Evolutionary conservation across 2,797 vertebrate species (phyloP).

Genomic region (Amazona finschi): DNA sequence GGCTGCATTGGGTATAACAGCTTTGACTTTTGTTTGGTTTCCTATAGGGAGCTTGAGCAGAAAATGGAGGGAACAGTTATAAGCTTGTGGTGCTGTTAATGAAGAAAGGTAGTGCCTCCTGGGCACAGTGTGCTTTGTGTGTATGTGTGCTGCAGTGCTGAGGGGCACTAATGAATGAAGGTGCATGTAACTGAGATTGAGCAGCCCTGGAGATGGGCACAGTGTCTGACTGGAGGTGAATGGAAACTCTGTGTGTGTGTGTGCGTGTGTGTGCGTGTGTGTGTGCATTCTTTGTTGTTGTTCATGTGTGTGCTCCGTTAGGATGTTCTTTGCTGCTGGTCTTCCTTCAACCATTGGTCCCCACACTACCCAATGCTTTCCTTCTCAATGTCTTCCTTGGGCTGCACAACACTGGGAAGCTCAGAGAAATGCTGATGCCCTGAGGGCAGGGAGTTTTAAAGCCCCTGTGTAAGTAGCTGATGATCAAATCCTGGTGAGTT

Average conservation of each 20-base stretch:
- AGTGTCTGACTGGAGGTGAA: not conserved
- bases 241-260: not conserved
- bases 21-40: not conserved
- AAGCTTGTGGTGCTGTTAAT: not conserved
- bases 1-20: not conserved
- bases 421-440: not conserved
- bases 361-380: not conserved
- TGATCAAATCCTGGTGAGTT: not conserved
- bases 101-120: not conserved
- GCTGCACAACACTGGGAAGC: not conserved
- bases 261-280: too few relatives aligned
- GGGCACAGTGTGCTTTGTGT: not conserved
- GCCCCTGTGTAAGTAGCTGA: not conserved
- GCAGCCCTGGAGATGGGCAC: not conserved
- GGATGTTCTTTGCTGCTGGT: not conserved
- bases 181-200: not conserved
- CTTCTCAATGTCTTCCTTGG: not conserved
- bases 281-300: not conserved
- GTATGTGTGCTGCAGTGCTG: not conserved
- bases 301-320: not conserved
- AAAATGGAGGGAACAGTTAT: not conserved
- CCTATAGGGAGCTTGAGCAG: not conserved
- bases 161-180: not conserved
- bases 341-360: not conserved
- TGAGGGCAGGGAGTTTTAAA: not conserved